Base-by-base conservation (phyloP, 2,888 invertebrate species). In the Ophonus ardosiacus region DNA sequence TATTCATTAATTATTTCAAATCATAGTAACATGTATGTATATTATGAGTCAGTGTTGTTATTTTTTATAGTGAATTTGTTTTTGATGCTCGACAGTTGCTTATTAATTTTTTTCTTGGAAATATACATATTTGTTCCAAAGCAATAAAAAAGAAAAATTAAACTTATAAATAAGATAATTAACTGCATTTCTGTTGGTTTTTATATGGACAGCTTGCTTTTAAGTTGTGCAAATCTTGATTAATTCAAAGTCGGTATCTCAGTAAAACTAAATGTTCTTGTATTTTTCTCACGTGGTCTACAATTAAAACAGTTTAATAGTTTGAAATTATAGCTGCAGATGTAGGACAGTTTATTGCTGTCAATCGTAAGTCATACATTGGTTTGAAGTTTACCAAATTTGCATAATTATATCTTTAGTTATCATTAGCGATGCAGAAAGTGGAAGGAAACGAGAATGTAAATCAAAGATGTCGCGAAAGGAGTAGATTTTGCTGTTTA, bases 251-350 rank as follows among this genome's bases (percentile, higher is more conserved):
- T 51, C 38, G 68, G 68, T n/a, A 38, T 24, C 31, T 38, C 38
- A 51, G 43, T 80, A 80, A 59, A 80, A 80, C 61, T 31, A 31
- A 80, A 80, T 61, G 65, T 65, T 38, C 56, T 7, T 21, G 63
- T 71, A 71, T 82, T 82, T 80, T 38, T 38, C 59, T 24, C 71
- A 24, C 57, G 57, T 81, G 71, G 71, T 82, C 71, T 82, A 82
- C 82, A 82, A 82, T 82, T 82, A 82, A 65, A 82, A 65, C 82
- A 82, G 56, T 82, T 82, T 82, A 71, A 82, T 82, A 68, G 82
- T 71, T 56, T 21, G 71, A 82, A 82, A 82, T 82, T 82, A 82
- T 82, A 82, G 71, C 71, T 82, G 24, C n/a, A 81, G 59, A 80
- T 80, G 79, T 80, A 68, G 56, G 68, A 56, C 81, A 71, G 38